Base-by-base conservation (phyloP, 2,888 invertebrate species). In the Tenthredo amoena region DNA sequence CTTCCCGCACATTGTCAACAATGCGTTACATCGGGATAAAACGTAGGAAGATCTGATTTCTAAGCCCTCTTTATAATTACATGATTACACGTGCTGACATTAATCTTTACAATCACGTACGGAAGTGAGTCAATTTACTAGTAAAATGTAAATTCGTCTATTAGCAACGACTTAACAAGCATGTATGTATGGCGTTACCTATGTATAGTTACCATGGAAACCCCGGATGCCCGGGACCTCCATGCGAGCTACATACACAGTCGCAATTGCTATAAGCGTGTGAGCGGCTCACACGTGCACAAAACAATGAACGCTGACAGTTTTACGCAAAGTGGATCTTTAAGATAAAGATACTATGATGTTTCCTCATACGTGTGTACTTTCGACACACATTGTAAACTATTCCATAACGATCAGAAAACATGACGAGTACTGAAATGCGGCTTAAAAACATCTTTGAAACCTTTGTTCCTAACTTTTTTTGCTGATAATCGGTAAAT, bases 221-320 rank as follows among this genome's bases (percentile, higher is more conserved):
- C 91, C 90, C 85, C 91, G 91, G 91, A 92, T 92, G 90, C 92
- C 93, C 93, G 93, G 92, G 92, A 91, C 88, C 89, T 83, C 71
- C 83, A 50, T 34, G 43, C 83, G 43, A 68, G 83, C 83, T 47
- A 62, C 62, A 79, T 21, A 79, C 18, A 37, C 62, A 31, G 26
- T 26, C 40, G 72, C 21, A 74, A n/a, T 4, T 43, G 21, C 43
- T 74, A n/a, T 74, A n/a, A 71, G 71, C 34, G 55, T 55, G 55
- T n/a, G 55, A n/a, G 55, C 34, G 15, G 12, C 12, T 47, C 12
- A 15, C 71, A 68, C 68, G 65, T 65, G 68, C 18, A 31, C 55
- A n/a, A n/a, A 21, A 31, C 7, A 34, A 68, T 34, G 31, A 12
- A 68, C 31, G 31, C 18, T 55, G n/a, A 55, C 7, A 55, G n/a